phyloP scores from a whole-genome alignment of 2,888 invertebrate genomes.

The Stictocephala bisonia region DNA sequence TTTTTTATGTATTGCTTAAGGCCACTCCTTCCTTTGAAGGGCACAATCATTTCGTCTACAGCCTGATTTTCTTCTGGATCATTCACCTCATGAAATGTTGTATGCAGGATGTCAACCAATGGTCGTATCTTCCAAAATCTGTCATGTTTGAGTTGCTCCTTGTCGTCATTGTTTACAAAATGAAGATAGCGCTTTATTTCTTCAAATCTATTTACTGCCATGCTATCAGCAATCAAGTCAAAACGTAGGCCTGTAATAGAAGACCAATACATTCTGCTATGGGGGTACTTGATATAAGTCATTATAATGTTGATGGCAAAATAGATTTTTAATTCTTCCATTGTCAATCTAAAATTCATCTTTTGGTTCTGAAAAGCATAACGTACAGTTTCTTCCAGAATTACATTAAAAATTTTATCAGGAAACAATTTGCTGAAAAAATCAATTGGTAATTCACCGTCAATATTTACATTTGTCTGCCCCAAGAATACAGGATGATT shows the following conservation, averaged over 20 bases:
- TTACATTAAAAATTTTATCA: slow-evolving; percentile 47
- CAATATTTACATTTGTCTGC: background rate
- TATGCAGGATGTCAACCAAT: slow-evolving; percentile 19
- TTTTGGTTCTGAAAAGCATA: slow-evolving; percentile 51
- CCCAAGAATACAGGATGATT: slow-evolving; percentile 1
- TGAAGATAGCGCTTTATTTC: slow-evolving; percentile 37
- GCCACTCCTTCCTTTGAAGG: slow-evolving; percentile 28
- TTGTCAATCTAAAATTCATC: slow-evolving; percentile 22
- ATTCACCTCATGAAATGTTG: slow-evolving; percentile 26
- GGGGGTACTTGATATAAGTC: slow-evolving; percentile 52
- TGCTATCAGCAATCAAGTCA: slow-evolving; percentile 17
- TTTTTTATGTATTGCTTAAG: slow-evolving; percentile 32
- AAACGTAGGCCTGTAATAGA: slow-evolving; percentile 23
- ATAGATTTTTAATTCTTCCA: slow-evolving; percentile 48
- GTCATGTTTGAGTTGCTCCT: slow-evolving; percentile 36
- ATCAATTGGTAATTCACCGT: slow-evolving; percentile 38
- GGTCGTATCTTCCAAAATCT: slow-evolving; percentile 49
- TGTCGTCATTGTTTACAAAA: slow-evolving; percentile 24
- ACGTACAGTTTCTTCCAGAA: slow-evolving; percentile 45
- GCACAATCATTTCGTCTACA: slow-evolving; percentile 40
- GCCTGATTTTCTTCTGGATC: slow-evolving; percentile 26
- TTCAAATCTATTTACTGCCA: slow-evolving; percentile 34
- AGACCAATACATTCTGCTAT: slow-evolving; percentile 46
- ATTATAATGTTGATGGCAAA: slow-evolving; percentile 52
- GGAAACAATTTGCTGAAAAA: slow-evolving; percentile 49